phyloP scores from a whole-genome alignment of 2,797 vertebrate species.

The Sebastes flavidus region DNA sequence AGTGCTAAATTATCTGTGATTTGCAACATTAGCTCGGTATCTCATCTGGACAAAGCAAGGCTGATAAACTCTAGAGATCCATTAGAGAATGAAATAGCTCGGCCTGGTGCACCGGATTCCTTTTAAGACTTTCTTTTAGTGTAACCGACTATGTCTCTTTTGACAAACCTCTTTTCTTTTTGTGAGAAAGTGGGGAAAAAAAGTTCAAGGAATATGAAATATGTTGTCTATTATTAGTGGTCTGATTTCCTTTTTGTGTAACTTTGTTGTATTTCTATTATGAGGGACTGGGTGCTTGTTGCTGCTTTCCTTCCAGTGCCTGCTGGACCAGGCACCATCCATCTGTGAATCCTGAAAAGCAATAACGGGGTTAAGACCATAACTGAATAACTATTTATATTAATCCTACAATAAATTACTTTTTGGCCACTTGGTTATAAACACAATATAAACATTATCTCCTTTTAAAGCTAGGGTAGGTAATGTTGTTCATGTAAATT shows the following conservation, averaged over 20 bases:
- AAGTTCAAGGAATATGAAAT: neutral
- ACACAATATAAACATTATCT: neutral
- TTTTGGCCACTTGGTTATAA: neutral
- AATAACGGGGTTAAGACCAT: neutral
- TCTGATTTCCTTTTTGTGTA: neutral
- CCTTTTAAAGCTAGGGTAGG: neutral
- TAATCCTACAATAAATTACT: neutral
- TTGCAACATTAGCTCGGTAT: constrained; percentile 62
- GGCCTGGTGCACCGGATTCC: constrained; percentile 25
- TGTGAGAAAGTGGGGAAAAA: neutral
- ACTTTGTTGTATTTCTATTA: neutral
- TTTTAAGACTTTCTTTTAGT: constrained; percentile 22
- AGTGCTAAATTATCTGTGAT: constrained; percentile 48
- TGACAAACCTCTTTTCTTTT: neutral
- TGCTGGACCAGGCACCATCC: neutral
- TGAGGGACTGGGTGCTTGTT: neutral
- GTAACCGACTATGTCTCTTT: neutral
- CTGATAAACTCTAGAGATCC: constrained; percentile 58
- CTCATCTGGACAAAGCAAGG: constrained; percentile 51
- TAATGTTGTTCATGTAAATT: too few species aligned
- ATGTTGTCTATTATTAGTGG: neutral
- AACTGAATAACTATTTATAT: neutral
- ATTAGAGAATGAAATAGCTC: constrained; percentile 65
- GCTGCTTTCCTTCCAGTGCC: neutral
- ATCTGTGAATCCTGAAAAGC: neutral